These are phyloP conservation scores for Dusona sp. DNA, from an alignment of 2,888 invertebrate genomes.

Conservation along the genomic window DNA sequence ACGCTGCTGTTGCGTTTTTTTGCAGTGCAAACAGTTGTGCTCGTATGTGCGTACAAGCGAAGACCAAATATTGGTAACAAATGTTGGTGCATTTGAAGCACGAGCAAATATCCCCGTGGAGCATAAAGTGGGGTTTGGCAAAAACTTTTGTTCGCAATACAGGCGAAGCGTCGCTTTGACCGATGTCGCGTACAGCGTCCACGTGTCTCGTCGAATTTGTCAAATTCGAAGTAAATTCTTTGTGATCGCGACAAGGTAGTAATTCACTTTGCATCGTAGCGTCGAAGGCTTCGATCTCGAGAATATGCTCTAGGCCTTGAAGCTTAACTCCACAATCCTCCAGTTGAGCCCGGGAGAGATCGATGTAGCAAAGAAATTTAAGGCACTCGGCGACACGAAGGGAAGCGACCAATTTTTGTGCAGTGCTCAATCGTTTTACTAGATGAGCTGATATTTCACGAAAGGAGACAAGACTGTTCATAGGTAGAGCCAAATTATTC, in stretches of 20 bases:
- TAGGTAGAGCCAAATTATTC: conserved; percentile 72
- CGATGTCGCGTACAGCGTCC: conserved; percentile 63
- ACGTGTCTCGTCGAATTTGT: conserved; percentile 18
- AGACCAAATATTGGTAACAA: conserved; percentile 78
- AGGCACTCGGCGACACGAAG: conserved; percentile 79
- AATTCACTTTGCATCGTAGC: conserved; percentile 68
- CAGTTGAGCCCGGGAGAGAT: conserved; percentile 76
- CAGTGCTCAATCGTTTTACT: conserved; percentile 72
- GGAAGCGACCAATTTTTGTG: conserved; percentile 77
- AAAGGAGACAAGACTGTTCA: conserved; percentile 79
- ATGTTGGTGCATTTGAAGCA: conserved; percentile 80
- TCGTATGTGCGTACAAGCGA: conserved; percentile 77
- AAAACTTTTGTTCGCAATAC: conserved; percentile 76
- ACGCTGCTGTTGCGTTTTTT: conserved; percentile 71
- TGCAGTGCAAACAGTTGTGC: conserved; percentile 79
- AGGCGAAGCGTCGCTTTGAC: conserved; percentile 77
- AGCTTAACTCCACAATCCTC: conserved; percentile 81
- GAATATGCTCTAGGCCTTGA: conserved; percentile 80
- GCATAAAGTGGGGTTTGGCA: conserved; percentile 75
- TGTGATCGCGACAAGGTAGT: neutral
- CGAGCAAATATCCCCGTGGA: conserved; percentile 74
- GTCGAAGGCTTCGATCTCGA: conserved; percentile 77
- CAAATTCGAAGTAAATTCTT: neutral
- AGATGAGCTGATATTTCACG: conserved; percentile 79
- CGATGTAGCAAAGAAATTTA: conserved; percentile 79